Evolutionary conservation across 2,113 vertebrate genomes (phyloP).

Genomic region (Phaethornis superciliosus): DNA sequence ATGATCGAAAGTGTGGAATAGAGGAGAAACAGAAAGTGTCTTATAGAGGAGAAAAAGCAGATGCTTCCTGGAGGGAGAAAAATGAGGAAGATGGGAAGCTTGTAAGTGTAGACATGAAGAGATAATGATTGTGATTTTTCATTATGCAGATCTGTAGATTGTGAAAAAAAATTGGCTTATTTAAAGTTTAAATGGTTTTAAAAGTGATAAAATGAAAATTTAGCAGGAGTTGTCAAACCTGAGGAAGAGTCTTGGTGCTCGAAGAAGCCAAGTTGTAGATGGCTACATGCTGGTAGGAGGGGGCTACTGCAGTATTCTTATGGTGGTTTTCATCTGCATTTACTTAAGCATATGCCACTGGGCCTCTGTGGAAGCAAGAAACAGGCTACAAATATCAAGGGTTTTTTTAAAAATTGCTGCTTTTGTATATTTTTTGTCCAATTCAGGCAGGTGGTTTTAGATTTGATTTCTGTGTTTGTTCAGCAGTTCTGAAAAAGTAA

Average conservation of each 20-base stretch:
- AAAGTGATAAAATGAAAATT: background rate
- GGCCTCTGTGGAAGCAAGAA: background rate
- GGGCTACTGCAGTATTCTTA: background rate
- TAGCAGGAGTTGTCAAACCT: background rate
- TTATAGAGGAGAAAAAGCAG: background rate
- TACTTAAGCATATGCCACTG: background rate
- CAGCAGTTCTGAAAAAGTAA: background rate
- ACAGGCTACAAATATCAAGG: background rate
- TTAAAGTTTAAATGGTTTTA: background rate
- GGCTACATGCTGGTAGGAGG: constrained; percentile 5
- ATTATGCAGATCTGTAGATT: background rate
- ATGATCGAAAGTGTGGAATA: background rate
- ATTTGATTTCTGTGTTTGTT: background rate
- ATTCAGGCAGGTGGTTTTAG: background rate
- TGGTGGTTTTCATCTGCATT: constrained; percentile 5
- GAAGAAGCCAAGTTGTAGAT: background rate
- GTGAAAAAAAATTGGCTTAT: background rate
- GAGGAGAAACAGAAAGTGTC: background rate
- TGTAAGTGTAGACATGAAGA: background rate
- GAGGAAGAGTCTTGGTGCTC: background rate
- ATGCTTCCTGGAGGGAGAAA: background rate
- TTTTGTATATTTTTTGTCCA: background rate
- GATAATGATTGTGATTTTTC: background rate
- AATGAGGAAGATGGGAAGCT: background rate
- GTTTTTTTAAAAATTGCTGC: background rate